phyloP scores from a whole-genome alignment of 2,113 vertebrate genomes.

The Syngnathus floridae region DNA sequence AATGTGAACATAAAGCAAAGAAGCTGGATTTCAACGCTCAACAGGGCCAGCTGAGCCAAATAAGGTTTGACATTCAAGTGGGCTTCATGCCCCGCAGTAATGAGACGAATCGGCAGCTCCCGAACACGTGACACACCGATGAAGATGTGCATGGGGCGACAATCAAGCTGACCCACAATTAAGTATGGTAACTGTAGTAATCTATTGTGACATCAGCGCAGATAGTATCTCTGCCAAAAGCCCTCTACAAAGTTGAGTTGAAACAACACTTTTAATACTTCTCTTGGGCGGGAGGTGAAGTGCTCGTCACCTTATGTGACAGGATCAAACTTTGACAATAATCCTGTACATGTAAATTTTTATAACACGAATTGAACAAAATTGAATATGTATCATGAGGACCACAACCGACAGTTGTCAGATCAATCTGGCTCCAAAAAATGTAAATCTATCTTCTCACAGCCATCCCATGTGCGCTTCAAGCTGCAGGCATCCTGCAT shows the following conservation, averaged over 20 bases:
- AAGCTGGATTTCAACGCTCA: background rate
- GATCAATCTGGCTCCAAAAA: too few relatives aligned
- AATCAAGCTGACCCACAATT: background rate
- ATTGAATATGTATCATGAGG: too few relatives aligned
- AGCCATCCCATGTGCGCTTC: too few relatives aligned
- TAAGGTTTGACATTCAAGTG: slow-evolving; percentile 1
- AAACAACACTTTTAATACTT: background rate
- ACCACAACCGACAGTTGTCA: too few relatives aligned
- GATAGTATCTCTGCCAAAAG: background rate
- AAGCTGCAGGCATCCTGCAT: too few relatives aligned
- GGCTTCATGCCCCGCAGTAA: background rate
- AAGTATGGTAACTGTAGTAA: background rate
- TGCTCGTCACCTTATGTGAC: background rate
- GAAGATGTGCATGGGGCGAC: background rate
- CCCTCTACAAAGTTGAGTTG: background rate
- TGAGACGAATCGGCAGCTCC: background rate
- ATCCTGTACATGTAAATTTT: too few relatives aligned
- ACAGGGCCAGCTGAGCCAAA: background rate
- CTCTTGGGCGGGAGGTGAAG: background rate
- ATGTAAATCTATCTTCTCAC: too few relatives aligned
- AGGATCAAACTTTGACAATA: background rate
- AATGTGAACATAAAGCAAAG: background rate
- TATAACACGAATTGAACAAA: too few relatives aligned
- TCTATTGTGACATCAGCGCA: background rate
- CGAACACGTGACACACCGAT: background rate